Conservation (phyloP, 2,888 invertebrate species). For the Scelioninae gen. 2 region DNA sequence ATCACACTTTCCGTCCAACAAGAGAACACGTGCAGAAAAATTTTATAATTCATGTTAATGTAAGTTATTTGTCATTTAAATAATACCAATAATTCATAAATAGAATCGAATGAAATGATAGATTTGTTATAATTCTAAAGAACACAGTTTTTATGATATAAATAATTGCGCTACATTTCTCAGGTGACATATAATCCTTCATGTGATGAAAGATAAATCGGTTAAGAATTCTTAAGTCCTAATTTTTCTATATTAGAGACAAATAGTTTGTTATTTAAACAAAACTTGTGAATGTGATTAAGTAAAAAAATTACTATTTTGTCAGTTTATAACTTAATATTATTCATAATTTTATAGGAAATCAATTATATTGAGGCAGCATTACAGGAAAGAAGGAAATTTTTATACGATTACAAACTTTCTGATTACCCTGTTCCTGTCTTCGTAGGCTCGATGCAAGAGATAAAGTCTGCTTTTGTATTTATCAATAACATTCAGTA, state of each 20-base stretch:
- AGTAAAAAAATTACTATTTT: no score
- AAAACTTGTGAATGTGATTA: no score
- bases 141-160: no score
- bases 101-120: no score
- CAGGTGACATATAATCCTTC: no score
- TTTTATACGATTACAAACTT: conserved; percentile 50
- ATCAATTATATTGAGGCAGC: conserved; percentile 45
- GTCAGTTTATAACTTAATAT: background rate
- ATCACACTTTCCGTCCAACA: conserved; percentile 55
- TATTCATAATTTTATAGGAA: conserved; percentile 36
- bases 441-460: conserved; percentile 57
- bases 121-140: no score
- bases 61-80: conserved; percentile 33
- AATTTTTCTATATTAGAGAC: no score
- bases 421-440: conserved; percentile 57
- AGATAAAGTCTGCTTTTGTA: conserved; percentile 56
- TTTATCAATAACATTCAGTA: conserved; percentile 52
- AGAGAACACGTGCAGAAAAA: conserved; percentile 59
- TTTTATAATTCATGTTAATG: conserved; percentile 57
- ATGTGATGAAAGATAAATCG: no score
- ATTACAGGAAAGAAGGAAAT: conserved; percentile 49
- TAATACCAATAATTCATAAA: no score
- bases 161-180: no score
- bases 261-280: no score
- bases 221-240: no score